These are phyloP conservation scores for Ictidomys tridecemlineatus DNA, from an alignment of 2,113 vertebrate genomes.

Conservation along the genomic window DNA sequence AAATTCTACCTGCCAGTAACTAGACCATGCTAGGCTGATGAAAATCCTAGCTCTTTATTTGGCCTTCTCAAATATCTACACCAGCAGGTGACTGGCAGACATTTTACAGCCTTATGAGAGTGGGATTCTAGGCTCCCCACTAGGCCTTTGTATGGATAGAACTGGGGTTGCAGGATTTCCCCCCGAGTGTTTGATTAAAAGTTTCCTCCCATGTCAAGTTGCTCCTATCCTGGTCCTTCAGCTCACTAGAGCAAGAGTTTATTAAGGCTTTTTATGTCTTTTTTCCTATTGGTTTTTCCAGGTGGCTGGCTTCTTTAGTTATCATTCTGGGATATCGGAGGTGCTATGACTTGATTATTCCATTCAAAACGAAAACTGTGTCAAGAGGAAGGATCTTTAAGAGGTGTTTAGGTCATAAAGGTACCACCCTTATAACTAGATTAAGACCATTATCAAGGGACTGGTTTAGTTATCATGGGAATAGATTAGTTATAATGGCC, in stretches of 20 bases:
- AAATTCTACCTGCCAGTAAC: neutral
- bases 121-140: neutral
- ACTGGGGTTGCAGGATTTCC: neutral
- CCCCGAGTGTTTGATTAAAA: neutral
- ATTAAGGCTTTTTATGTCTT: neutral
- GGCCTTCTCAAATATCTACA: neutral
- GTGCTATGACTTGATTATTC: neutral
- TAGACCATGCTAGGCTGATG: neutral
- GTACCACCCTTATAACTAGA: neutral
- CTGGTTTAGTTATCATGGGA: neutral
- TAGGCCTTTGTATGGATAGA: neutral
- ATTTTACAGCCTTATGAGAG: neutral
- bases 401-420: neutral
- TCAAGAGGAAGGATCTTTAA: neutral
- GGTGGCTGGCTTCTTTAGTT: neutral
- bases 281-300: slow-evolving; percentile 18
- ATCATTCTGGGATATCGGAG: neutral
- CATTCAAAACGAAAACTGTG: neutral
- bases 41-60: slow-evolving; percentile 5
- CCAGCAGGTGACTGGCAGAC: neutral
- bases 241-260: neutral
- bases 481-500: neutral
- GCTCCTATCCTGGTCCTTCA: neutral
- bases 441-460: neutral
- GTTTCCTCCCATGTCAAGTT: neutral